Conservation (phyloP, 2,113 vertebrate species). For the Empidonax alnorum region DNA sequence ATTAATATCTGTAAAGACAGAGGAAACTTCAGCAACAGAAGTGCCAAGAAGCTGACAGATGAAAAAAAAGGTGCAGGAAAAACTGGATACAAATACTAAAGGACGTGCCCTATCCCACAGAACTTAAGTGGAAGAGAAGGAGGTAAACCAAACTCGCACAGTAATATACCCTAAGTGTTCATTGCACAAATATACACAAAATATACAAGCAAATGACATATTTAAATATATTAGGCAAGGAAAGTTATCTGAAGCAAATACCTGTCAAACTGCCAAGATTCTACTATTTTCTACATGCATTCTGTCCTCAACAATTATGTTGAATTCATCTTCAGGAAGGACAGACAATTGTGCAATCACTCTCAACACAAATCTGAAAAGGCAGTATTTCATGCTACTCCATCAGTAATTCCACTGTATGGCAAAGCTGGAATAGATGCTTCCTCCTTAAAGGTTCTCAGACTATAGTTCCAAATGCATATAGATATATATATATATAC, state of each 20-base stretch:
- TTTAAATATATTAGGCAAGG: not conserved
- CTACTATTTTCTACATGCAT: not conserved
- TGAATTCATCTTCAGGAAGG: not conserved
- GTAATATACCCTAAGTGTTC: not conserved
- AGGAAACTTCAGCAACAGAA: conserved; percentile 28
- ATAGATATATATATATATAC: not conserved
- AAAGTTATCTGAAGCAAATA: conserved; percentile 20
- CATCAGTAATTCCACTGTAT: not conserved
- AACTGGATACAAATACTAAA: not conserved
- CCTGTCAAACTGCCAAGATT: not conserved
- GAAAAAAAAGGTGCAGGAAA: conserved; percentile 1
- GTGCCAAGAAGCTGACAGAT: conserved; percentile 19
- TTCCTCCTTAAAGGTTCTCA: not conserved
- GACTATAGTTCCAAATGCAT: not conserved
- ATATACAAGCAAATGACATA: not conserved
- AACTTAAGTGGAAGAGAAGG: not conserved
- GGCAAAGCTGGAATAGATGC: not conserved
- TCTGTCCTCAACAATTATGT: not conserved
- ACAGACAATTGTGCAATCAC: not conserved
- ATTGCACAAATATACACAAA: not conserved
- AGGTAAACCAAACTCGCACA: not conserved
- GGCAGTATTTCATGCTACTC: not conserved
- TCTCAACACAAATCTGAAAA: not conserved
- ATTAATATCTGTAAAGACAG: not conserved
- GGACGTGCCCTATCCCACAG: not conserved